Base-by-base conservation (phyloP, 2,888 invertebrate genomes). In the Tiliacea citrago region DNA sequence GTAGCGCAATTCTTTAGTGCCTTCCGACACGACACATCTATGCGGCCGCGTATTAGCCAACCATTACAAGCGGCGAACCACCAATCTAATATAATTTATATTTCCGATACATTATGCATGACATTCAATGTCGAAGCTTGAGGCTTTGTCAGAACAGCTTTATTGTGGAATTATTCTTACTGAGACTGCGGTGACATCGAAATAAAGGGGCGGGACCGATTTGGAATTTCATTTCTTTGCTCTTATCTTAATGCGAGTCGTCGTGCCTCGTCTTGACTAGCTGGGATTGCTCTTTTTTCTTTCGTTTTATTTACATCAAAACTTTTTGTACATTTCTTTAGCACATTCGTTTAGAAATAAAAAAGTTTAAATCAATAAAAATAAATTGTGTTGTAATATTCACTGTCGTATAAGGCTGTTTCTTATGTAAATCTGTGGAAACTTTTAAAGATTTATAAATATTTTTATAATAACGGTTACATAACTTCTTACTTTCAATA, bases 11-110 rank as follows among this genome's bases (percentile, higher is more conserved):
- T 91, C 92, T 93, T 95, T 95, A 95, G 91, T 94, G 91, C 93
- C 90, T 79, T 86, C 84, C 86, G 89, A 88, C 95, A 95, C 94
- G 94, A 92, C 90, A 93, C 88, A 88, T 81, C 83, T 88, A 86
- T 82, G 85, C 83, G 82, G 84, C 83, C 84, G 75, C 83, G 73
- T 83, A 85, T 81, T 85, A 79, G 80, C 83, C 77, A 57, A 16
- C 89, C 88, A 92, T 92, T 92, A 93, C 88, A 89, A 84, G 29
- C 81, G 86, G 80, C 88, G 74, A 92, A 93, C 92, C 93, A 87
- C 90, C 90, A 87, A 93, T 93, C 91, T 92, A 92, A 93, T 93
- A 93, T 93, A 93, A 94, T 94, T 94, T 93, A 92, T 94, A 92
- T 92, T 92, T 94, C 93, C 93, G 91, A 93, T 94, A 91, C 90